phyloP scores from a whole-genome alignment of 2,888 invertebrate species.

The Chelonus formosanus region DNA sequence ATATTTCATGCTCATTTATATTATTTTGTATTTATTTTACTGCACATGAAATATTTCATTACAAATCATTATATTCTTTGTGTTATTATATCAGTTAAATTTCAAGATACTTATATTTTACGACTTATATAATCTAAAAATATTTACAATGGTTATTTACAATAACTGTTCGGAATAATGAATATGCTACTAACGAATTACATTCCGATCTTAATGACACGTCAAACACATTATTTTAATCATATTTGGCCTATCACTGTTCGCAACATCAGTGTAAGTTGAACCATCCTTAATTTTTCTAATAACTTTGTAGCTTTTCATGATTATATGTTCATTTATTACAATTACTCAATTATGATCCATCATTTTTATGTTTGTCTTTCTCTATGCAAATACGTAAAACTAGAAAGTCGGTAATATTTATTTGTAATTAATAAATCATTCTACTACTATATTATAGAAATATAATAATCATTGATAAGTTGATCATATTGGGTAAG shows the following conservation, averaged over 20 bases:
- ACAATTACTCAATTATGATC: too few species aligned
- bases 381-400: too few species aligned
- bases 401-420: too few species aligned
- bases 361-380: too few species aligned
- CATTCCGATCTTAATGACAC: not conserved
- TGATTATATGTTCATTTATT: too few species aligned
- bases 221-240: not conserved
- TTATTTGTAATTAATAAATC: too few species aligned
- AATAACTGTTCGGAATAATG: slow-evolving; percentile 46
- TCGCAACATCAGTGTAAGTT: too few species aligned
- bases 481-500: too few species aligned
- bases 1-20: not conserved
- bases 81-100: slow-evolving; percentile 7
- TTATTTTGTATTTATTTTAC: slow-evolving; percentile 28
- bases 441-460: too few species aligned
- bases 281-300: too few species aligned
- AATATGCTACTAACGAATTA: slow-evolving; percentile 20
- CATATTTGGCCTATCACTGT: not conserved
- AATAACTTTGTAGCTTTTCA: too few species aligned
- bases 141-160: slow-evolving; percentile 47
- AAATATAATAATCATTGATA: too few species aligned
- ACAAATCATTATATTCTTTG: slow-evolving; percentile 26
- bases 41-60: slow-evolving; percentile 31
- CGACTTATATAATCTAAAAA: slow-evolving; percentile 16
- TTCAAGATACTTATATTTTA: not conserved